Base-by-base conservation (phyloP, 2,113 vertebrate species). In the Corythornis cristatus region DNA sequence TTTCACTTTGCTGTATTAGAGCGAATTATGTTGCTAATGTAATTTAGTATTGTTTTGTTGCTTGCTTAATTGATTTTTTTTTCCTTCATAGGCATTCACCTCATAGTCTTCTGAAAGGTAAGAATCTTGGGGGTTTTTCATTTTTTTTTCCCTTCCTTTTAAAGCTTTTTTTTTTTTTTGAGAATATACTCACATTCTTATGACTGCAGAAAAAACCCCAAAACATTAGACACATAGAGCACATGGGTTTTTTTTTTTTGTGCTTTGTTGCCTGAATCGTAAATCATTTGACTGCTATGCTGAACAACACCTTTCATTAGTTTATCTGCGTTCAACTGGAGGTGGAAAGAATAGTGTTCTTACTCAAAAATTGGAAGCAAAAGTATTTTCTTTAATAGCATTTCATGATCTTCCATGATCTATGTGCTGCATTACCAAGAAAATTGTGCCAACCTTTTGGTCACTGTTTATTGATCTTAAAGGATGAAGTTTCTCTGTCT, bases 141-240 rank as follows among this genome's bases (percentile, higher is more conserved):
- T 42, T 16, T 54, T 21, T 20, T 2, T 11, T 6, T 25, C 3
- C 7, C 6, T 29, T 3, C 1, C 5, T 9, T 45, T 31, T 72
- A 8, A 7, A 60, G 33, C 11, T 13, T n/a, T 67, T 45, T 20
- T 3, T 33, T 37, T 37, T 37, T 37, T 37, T 37, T 37, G 7
- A 73, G 13, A 22, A 3, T 37, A 61, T 40, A 16, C 12, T 50
- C 6, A 5, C 28, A 12, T 58, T 68, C 46, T 81, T 91, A 14
- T 12, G 40, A 46, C 13, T 45, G 18, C 14, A 42, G 11, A 1
- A 12, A 12, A 8, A 23, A 48, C 42, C 7, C 7, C 22, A 56
- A 57, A 15, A 1, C 5, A 26, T 22, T 18, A 14, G 5, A 23
- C 3, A 40, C 15, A 6, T 57, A 46, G 15, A 84, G 35, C 5